Evolutionary conservation across 1,140 invertebrate genomes (phyloP).

Genomic region (Gryon sp.): DNA sequence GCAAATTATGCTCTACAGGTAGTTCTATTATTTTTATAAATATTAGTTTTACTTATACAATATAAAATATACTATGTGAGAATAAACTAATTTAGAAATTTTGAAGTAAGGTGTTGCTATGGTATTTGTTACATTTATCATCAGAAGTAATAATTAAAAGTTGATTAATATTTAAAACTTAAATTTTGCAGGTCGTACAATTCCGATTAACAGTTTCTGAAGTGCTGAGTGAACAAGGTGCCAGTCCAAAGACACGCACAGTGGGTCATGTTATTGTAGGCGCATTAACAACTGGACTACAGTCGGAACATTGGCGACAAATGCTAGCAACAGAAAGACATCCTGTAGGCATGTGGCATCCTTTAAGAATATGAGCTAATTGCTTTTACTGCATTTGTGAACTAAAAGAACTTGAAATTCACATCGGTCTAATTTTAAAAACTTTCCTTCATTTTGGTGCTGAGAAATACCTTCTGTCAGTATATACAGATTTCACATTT

Average conservation of each 20-base stretch:
- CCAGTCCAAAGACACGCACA: conserved; percentile 78
- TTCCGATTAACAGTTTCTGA: conserved; percentile 85
- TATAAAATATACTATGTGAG: too few species aligned
- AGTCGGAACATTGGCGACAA: conserved; percentile 90
- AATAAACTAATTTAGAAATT: background rate
- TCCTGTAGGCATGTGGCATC: conserved; percentile 92
- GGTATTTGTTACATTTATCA: too few species aligned
- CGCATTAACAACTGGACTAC: conserved; percentile 83
- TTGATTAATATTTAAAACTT: too few species aligned
- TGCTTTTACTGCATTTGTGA: conserved; percentile 22
- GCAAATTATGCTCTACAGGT: conserved; percentile 84
- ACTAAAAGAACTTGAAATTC: conserved; percentile 42
- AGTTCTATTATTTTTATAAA: conserved; percentile 39
- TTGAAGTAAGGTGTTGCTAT: too few species aligned
- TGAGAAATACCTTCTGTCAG: background rate
- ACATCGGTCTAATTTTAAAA: conserved; percentile 48
- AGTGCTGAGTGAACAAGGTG: conserved; percentile 70
- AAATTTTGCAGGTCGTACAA: conserved; percentile 83
- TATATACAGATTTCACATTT: conserved; percentile 7
- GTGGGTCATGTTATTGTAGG: conserved; percentile 88
- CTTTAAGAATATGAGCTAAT: conserved; percentile 82
- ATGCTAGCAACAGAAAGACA: conserved; percentile 90
- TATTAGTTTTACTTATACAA: too few species aligned
- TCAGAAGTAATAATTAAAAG: too few species aligned
- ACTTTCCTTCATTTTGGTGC: conserved; percentile 30